phyloP scores from a whole-genome alignment of 2,113 vertebrate genomes.

The Brachirus orientalis region DNA sequence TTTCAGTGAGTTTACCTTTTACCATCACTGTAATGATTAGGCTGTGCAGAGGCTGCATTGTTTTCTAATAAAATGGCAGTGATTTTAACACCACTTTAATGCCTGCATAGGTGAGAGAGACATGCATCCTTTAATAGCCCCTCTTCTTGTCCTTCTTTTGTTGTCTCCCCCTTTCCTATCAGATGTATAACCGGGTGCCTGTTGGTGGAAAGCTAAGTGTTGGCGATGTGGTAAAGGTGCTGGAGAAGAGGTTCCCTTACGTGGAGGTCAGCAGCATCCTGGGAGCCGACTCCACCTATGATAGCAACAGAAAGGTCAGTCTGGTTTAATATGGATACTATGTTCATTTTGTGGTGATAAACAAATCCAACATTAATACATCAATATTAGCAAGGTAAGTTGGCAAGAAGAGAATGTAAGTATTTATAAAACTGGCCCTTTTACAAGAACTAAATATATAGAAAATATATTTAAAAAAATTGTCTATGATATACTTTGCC shows the following conservation, averaged over 20 bases:
- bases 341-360: background rate
- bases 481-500: background rate
- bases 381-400: background rate
- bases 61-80: background rate
- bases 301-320: conserved; percentile 93
- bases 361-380: background rate
- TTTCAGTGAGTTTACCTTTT: conserved; percentile 83
- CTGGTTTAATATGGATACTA: background rate
- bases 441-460: too few species aligned
- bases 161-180: background rate
- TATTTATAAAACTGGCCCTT: too few species aligned
- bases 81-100: background rate
- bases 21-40: background rate
- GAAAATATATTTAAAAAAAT: background rate
- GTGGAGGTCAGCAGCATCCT: conserved; percentile 91
- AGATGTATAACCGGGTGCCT: conserved; percentile 92
- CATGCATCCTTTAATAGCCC: background rate
- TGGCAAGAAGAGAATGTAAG: too few species aligned
- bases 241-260: conserved; percentile 93
- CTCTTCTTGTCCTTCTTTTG: too few species aligned
- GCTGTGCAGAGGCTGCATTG: background rate
- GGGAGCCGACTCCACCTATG: conserved; percentile 91
- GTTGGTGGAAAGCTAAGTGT: conserved; percentile 87
- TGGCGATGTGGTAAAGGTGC: conserved; percentile 89
- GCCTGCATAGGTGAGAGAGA: background rate